Evolutionary conservation across 2,888 invertebrate genomes (phyloP).

Genomic region (Eubasilissa splendida): DNA sequence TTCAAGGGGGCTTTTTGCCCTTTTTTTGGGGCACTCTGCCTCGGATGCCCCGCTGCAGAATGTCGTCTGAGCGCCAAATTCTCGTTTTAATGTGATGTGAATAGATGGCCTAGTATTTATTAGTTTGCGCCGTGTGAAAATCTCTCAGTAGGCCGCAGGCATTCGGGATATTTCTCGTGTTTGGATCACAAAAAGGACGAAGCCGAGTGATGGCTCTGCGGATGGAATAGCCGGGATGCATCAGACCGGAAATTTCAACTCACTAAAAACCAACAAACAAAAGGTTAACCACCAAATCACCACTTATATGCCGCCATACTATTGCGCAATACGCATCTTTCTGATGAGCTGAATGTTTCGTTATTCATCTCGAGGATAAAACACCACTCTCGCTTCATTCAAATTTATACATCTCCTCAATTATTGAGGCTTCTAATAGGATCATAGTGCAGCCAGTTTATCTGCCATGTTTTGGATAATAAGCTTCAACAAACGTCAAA

Average conservation of each 20-base stretch:
- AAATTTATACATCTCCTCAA: no score
- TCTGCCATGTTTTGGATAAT: no score
- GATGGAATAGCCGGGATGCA: no score
- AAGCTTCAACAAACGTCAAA: no score
- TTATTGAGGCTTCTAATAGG: no score
- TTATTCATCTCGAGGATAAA: no score
- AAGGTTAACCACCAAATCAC: background rate
- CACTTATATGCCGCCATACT: background rate
- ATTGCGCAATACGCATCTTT: background rate
- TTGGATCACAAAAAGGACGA: background rate
- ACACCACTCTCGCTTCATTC: no score
- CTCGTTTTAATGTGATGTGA: conserved; percentile 30
- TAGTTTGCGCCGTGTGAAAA: conserved; percentile 32
- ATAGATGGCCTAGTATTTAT: conserved; percentile 36
- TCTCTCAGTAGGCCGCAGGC: background rate
- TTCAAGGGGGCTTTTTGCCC: conserved; percentile 8
- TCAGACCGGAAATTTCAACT: no score
- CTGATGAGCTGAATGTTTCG: background rate
- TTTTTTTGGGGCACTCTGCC: conserved; percentile 6
- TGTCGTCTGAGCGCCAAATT: conserved; percentile 11
- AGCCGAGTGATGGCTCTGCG: background rate
- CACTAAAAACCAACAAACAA: background rate
- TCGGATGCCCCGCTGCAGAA: conserved; percentile 18
- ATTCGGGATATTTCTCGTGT: background rate
- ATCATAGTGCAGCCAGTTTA: no score